Base-by-base conservation (phyloP, 2,888 invertebrate genomes). In the Pasiphila rectangulata region DNA sequence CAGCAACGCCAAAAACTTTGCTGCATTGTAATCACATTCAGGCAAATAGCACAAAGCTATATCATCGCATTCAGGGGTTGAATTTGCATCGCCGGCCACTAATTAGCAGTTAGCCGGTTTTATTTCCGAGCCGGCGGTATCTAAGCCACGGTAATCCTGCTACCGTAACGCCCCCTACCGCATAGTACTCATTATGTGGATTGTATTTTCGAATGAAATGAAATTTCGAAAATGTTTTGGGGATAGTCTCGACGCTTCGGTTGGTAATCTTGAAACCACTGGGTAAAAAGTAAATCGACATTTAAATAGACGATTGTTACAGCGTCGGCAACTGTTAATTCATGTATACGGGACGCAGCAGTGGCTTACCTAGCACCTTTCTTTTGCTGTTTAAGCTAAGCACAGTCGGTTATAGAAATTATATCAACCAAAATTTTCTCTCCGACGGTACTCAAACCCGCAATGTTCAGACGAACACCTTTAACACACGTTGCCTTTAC, bases 61-160 rank as follows among this genome's bases (percentile, higher is more conserved):
- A 45, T 50, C 42, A 43, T 36, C 35, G 42, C 34, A 25, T 41
- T 43, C 48, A 38, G 37, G 41, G 71, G 69, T 68, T 72, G 73
- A 75, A 80, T 81, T 81, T 75, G 75, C 80, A 79, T 73, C 63
- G 67, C 61, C 72, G 64, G 62, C 61, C 60, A 64, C 79, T 85
- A 87, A 87, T 87, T 87, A 86, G 78, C 71, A 78, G 83, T 74
- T 79, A 71, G 69, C 69, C 69, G 79, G 71, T 83, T 86, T 86
- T 87, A 83, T 85, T 85, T 87, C 86, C 84, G 75, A 72, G 70
- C 67, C 60, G 68, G 56, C 72, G 75, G 71, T 86, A 85, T 86
- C 86, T 83, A 75, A 77, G 74, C 79, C 71, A 51, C 61, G 67
- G 75, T 79, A 79, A 84, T 83, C 32, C 83, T 72, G 78, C 79